Base-by-base conservation (phyloP, 2,888 invertebrate species). In the Orchesellides sinensis region DNA sequence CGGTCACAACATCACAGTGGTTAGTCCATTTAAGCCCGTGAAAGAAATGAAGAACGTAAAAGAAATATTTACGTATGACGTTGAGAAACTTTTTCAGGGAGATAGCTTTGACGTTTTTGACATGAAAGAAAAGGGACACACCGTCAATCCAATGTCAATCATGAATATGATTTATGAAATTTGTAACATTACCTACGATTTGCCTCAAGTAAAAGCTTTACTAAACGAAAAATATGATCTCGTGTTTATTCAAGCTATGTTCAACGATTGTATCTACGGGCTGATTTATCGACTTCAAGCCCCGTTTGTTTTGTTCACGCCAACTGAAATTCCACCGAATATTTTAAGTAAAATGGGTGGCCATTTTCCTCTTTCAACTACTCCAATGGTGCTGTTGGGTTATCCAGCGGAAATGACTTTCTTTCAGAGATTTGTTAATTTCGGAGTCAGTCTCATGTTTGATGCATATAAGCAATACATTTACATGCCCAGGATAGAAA, bases 1-100 rank as follows among this genome's bases (percentile, higher is more conserved):
- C 68, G 92, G 92, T 0, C 92, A 92, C 85, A 91, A 92, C 87
- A 91, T 92, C 0, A 92, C 92, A 1, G 90, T 92, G 0, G 90
- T 92, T 21, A 90, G 92, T 3, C 90, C 91, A 0, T 86, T 90
- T 75, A 90, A 88, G 68, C 90, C 91, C 63, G 87, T 89, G 0
- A 89, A 90, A 12, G 89, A 90, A 2, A 89, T 91, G 0, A 92
- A 91, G 14, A 89, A 89, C 56, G 88, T 88, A 27, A 88, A 87
- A 27, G 89, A 86, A 69, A 68, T 86, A 14, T 68, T 63, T 2
- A 84, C 84, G 12, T 5, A 83, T 0, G 83, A 86, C 27, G 5
- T 19, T 17, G 81, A 83, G 32, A 52, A 59, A 21, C 32, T 56
- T 8, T 12, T 45, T 14, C 5, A 49, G 17, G 35, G 40, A 5